Evolutionary conservation across 2,888 invertebrate species (phyloP).

Genomic region (Yponomeuta malinellus): DNA sequence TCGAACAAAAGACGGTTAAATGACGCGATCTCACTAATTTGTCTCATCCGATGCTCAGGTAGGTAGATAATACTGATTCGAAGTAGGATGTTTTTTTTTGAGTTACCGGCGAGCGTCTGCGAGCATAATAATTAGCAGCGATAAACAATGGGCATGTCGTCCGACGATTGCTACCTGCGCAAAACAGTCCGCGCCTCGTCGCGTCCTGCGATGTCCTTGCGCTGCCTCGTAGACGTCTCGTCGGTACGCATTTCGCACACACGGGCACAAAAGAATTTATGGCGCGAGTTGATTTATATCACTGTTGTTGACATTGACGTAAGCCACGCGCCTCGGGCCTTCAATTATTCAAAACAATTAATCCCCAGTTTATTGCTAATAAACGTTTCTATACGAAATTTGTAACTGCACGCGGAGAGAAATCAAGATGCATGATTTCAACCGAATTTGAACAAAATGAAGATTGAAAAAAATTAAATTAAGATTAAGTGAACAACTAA

Average conservation of each 20-base stretch:
- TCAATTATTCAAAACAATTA: slow-evolving; percentile 7
- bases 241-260: slow-evolving; percentile 43
- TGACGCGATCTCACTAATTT: slow-evolving; percentile 25
- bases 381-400: background rate
- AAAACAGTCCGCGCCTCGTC: slow-evolving; percentile 61
- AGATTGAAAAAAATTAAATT: too few relatives aligned
- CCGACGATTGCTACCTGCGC: slow-evolving; percentile 70
- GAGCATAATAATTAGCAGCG: slow-evolving; percentile 71
- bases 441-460: too few relatives aligned
- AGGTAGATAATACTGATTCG: slow-evolving; percentile 43
- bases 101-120: slow-evolving; percentile 54
- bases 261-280: slow-evolving; percentile 23
- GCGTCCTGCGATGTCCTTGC: slow-evolving; percentile 67
- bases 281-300: slow-evolving; percentile 21
- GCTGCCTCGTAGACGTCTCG: slow-evolving; percentile 27
- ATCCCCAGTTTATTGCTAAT: background rate
- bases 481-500: too few relatives aligned
- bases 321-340: slow-evolving; percentile 14
- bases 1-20: slow-evolving; percentile 16
- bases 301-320: slow-evolving; percentile 20
- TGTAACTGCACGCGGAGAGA: too few relatives aligned
- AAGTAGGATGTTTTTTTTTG: slow-evolving; percentile 51
- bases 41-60: slow-evolving; percentile 40
- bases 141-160: slow-evolving; percentile 73
- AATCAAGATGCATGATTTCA: too few relatives aligned